These are phyloP conservation scores for Drosophila nannoptera DNA, from an alignment of 1,140 invertebrate species.

Conservation along the genomic window DNA sequence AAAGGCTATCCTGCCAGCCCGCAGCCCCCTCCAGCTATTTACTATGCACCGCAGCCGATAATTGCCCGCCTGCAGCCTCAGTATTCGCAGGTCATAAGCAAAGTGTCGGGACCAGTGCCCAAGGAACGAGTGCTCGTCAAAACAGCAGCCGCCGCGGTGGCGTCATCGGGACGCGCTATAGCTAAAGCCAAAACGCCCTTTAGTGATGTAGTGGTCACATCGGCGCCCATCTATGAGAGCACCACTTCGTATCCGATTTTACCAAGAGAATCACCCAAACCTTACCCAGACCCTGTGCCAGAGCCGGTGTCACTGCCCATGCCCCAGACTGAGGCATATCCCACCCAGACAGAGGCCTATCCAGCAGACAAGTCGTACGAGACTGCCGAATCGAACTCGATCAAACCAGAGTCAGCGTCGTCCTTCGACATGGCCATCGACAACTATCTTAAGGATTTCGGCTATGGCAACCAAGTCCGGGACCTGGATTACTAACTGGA, in stretches of 20 bases:
- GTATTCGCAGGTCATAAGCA: conserved; percentile 31
- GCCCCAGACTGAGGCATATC: conserved; percentile 52
- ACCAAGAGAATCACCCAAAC: conserved; percentile 30
- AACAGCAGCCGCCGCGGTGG: conserved; percentile 36
- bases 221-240: conserved; percentile 49
- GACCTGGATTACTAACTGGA: conserved; percentile 50
- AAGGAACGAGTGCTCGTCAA: conserved; percentile 26
- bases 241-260: conserved; percentile 57
- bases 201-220: conserved; percentile 55
- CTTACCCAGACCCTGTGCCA: conserved; percentile 22
- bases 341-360: conserved; percentile 40
- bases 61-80: conserved; percentile 9
- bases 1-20: conserved; percentile 43
- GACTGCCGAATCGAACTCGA: conserved; percentile 25
- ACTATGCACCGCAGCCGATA: conserved; percentile 35
- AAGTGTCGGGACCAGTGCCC: conserved; percentile 14
- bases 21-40: conserved; percentile 35
- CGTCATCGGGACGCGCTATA: conserved; percentile 24
- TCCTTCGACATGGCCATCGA: conserved; percentile 64
- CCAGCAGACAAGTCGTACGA: conserved; percentile 49
- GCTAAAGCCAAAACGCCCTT: conserved; percentile 65
- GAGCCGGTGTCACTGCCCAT: conserved; percentile 18
- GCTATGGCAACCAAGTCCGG: conserved; percentile 64
- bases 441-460: conserved; percentile 69
- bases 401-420: conserved; percentile 44